Conservation (phyloP, 2,113 vertebrate species). For the Larimichthys polyactis region DNA sequence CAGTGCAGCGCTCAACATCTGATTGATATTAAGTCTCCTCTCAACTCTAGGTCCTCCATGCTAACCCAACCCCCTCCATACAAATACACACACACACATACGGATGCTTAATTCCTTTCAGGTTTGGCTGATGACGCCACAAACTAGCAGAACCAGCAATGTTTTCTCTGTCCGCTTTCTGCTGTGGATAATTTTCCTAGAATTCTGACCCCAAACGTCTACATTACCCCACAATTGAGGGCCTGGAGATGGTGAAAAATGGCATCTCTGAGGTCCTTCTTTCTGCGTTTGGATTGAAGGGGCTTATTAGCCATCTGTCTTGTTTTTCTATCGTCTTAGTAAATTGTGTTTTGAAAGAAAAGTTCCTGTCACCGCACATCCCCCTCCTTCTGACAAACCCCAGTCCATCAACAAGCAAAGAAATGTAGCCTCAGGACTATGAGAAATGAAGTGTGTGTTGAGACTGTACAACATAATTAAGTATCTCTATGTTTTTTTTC, state of each 20-base stretch:
- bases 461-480: not conserved
- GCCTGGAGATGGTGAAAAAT: conserved; percentile 16
- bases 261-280: conserved; percentile 30
- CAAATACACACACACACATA: conserved; percentile 41
- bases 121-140: conserved; percentile 51
- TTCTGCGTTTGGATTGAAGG: conserved; percentile 26
- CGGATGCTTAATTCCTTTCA: conserved; percentile 67
- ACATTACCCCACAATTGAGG: conserved; percentile 44
- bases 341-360: conserved; percentile 46
- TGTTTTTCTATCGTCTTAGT: conserved; percentile 47
- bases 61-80: conserved; percentile 9
- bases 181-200: conserved; percentile 41
- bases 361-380: conserved; percentile 18
- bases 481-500: not conserved
- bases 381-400: not conserved
- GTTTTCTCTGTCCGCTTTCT: conserved; percentile 41
- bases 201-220: conserved; percentile 46
- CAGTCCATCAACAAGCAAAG: conserved; percentile 22
- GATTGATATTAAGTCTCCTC: conserved; percentile 76
- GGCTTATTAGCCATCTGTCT: conserved; percentile 42
- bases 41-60: conserved; percentile 1
- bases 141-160: conserved; percentile 31
- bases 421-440: not conserved
- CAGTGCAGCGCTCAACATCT: conserved; percentile 71
- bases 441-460: not conserved